phyloP scores from a whole-genome alignment of 2,113 vertebrate species.

The Egretta garzetta region DNA sequence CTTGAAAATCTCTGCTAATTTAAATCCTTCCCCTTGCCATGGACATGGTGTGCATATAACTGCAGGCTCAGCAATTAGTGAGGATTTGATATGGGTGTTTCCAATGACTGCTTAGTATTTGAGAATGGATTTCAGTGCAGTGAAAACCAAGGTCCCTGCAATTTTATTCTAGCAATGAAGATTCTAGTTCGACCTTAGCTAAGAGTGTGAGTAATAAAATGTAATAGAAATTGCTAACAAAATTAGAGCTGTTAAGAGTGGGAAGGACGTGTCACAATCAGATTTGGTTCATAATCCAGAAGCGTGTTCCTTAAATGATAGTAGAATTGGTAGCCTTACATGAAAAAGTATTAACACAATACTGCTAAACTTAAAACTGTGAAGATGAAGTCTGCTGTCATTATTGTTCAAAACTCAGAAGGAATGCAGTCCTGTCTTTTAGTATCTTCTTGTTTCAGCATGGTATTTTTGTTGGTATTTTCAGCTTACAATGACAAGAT shows the following conservation, averaged over 20 bases:
- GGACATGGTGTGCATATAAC: background rate
- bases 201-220: background rate
- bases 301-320: background rate
- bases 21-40: background rate
- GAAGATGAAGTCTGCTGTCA: background rate
- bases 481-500: slow-evolving; percentile 99
- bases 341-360: background rate
- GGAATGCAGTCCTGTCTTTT: background rate
- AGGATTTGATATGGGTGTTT: background rate
- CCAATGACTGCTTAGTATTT: background rate
- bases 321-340: background rate
- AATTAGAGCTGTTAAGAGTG: background rate
- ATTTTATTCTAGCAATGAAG: background rate
- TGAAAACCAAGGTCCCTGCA: background rate
- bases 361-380: background rate
- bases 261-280: background rate
- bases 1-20: slow-evolving; percentile 25
- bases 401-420: background rate
- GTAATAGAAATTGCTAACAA: background rate
- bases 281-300: background rate
- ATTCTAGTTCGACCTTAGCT: background rate
- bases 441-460: background rate
- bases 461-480: slow-evolving; percentile 14
- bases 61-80: background rate
- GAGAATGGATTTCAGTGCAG: background rate